phyloP scores from a whole-genome alignment of 2,888 invertebrate genomes.

The Pterostichus madidus region DNA sequence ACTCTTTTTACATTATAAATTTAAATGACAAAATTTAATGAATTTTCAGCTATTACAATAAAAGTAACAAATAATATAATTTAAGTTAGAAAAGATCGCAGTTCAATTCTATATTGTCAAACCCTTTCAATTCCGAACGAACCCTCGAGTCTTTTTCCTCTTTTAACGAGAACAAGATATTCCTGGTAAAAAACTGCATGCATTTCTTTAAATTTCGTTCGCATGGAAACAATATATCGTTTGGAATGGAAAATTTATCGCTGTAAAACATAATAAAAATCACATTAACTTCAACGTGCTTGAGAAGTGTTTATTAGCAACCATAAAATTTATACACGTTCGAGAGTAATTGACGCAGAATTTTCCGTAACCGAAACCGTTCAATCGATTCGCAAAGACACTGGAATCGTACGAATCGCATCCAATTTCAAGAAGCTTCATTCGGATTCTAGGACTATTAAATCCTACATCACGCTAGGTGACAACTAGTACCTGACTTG shows the following conservation, averaged over 20 bases:
- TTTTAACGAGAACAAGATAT: not conserved
- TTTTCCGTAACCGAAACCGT: too few species aligned
- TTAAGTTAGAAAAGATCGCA: not conserved
- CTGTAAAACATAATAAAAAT: too few species aligned
- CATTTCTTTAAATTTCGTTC: not conserved
- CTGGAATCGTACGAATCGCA: too few species aligned
- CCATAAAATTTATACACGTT: too few species aligned
- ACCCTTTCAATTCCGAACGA: not conserved
- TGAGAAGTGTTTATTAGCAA: too few species aligned
- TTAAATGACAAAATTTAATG: not conserved
- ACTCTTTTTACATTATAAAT: too few species aligned
- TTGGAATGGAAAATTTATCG: too few species aligned
- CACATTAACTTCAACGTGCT: too few species aligned
- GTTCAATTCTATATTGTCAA: not conserved
- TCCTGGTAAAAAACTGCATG: not conserved
- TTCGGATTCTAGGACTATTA: slow-evolving; percentile 20
- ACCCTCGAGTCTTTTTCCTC: not conserved
- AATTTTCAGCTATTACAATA: not conserved
- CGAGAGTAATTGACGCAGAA: too few species aligned
- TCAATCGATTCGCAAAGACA: too few species aligned
- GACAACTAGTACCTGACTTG: slow-evolving; percentile 30
- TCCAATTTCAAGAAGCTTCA: too few species aligned
- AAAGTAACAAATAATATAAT: not conserved
- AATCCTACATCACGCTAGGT: slow-evolving; percentile 22
- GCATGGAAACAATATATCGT: too few species aligned